Base-by-base conservation (phyloP, 2,888 invertebrate genomes). In the Nudaria mundana region DNA sequence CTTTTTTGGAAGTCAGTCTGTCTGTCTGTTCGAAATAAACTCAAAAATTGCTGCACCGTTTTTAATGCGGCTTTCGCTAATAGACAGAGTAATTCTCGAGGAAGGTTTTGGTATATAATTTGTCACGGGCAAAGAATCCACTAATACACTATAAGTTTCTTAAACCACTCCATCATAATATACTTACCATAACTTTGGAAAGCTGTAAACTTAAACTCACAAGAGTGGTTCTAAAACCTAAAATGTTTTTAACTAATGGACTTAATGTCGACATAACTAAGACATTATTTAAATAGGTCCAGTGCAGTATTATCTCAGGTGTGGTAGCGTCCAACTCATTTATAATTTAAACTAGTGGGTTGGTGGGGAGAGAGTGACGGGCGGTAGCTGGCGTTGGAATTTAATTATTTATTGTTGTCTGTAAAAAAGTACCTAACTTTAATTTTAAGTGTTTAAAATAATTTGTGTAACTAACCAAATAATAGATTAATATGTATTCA, bases 301-400 rank as follows among this genome's bases (percentile, higher is more conserved):
- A 37, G 52, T 37, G 24, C 25, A 23, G 20, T 30, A 3, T 16
- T 15, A 31, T 63, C 76, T 56, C 81, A 81, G 81, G 79, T 81
- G 81, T 54, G 65, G 42, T 49, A 34, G 57, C 63, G 73, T 71
- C 70, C 69, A 55, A 66, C 56, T 73, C 75, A 76, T 81, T 81
- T 74, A 81, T 81, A 76, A 81, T 81, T 80, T 76, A 81, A 74
- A 67, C 69, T 43, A 52, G 40, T 52, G 51, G 25, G 34, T 6
- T 35, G 24, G 34, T 10, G 8, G 12, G 13, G 14, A 5, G 16
- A 12, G 20, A 37, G 33, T 29, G 37, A 32, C 30, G 24, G 23
- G 37, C 22, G 28, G 25, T 31, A 36, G 22, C 31, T 14, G 5
- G 11, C 15, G 18, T 1, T 6, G 18, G n/a, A 22, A 13, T 12